Conservation (phyloP, 2,888 invertebrate species). For the Plemyria rubiginata region DNA sequence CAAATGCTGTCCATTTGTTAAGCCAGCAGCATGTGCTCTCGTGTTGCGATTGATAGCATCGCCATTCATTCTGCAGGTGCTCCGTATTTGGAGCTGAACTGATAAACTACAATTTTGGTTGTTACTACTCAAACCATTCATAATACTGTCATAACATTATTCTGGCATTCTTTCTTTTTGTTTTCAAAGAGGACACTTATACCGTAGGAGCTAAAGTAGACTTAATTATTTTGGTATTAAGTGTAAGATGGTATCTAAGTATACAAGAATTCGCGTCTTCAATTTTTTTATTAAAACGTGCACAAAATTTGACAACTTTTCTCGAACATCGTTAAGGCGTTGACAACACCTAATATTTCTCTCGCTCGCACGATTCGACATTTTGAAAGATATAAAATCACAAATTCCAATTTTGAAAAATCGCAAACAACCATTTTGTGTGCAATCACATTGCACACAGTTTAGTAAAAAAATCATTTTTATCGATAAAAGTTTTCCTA, state of each 20-base stretch:
- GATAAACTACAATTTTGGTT: slow-evolving; percentile 9
- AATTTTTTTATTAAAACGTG: background rate
- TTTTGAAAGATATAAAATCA: too few species aligned
- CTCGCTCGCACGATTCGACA: too few species aligned
- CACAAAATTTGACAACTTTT: background rate
- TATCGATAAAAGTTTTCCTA: too few species aligned
- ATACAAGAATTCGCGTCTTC: background rate
- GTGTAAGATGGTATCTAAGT: background rate
- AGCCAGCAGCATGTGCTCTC: slow-evolving; percentile 58
- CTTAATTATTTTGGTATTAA: background rate
- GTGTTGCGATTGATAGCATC: slow-evolving; percentile 61
- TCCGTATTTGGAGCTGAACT: slow-evolving; percentile 18
- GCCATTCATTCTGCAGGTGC: slow-evolving; percentile 50
- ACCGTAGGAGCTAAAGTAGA: background rate
- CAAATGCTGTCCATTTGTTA: slow-evolving; percentile 47
- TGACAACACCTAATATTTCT: too few species aligned
- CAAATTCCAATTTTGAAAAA: too few species aligned
- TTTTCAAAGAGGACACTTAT: background rate
- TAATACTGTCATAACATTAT: too few species aligned
- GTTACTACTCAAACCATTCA: background rate
- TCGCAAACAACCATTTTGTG: too few species aligned
- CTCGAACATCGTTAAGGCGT: slow-evolving; percentile 3
- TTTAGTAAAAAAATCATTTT: too few species aligned
- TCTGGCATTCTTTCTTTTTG: background rate
- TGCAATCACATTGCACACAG: too few species aligned